Evolutionary conservation across 2,113 vertebrate genomes (phyloP).

Genomic region (Phaethon lepturus): DNA sequence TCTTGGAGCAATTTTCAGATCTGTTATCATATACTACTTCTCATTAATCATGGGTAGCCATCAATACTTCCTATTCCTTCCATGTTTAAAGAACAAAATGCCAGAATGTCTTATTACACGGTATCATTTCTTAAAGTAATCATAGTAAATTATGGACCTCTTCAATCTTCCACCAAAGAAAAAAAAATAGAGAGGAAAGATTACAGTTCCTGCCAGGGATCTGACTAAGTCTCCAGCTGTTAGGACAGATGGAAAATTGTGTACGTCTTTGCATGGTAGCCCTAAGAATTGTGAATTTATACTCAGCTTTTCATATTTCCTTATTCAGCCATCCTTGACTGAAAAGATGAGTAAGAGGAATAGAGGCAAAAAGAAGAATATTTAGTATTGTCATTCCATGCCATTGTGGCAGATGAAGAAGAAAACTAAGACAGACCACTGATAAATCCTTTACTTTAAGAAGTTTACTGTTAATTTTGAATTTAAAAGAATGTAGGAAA

Average conservation of each 20-base stretch:
- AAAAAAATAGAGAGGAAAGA: background rate
- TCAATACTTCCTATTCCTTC: background rate
- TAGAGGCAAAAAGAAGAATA: background rate
- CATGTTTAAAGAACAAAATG: background rate
- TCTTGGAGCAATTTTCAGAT: background rate
- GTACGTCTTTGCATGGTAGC: background rate
- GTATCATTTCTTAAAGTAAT: background rate
- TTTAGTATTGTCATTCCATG: background rate
- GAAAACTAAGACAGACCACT: background rate
- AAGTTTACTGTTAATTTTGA: background rate
- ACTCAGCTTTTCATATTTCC: background rate
- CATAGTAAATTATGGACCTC: background rate
- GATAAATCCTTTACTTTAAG: background rate
- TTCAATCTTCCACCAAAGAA: background rate
- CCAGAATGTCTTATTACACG: background rate
- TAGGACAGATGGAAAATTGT: conserved; percentile 31
- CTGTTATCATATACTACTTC: background rate
- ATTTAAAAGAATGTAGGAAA: background rate
- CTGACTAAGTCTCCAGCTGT: conserved; percentile 2
- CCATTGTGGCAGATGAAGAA: background rate
- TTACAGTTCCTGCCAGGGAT: background rate
- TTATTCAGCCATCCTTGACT: background rate
- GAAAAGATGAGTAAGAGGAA: background rate
- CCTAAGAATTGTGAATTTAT: background rate
- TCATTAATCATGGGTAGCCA: background rate